Evolutionary conservation across 2,797 vertebrate species (phyloP).

Genomic region (Rhynchonycteris naso): DNA sequence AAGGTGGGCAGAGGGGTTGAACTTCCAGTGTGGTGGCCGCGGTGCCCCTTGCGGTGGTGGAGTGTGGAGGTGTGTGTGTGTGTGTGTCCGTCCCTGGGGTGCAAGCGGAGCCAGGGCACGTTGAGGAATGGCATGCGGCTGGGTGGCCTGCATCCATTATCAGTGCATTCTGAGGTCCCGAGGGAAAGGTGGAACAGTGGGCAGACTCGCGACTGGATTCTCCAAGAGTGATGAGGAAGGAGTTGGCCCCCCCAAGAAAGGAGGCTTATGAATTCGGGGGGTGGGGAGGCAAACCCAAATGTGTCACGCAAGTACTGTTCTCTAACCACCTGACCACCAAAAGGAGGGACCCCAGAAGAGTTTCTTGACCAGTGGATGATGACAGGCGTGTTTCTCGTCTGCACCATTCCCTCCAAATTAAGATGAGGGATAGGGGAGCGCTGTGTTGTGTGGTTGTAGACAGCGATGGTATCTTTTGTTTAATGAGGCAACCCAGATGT

Average conservation of each 20-base stretch:
- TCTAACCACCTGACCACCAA: not conserved
- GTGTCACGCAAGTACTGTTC: not conserved
- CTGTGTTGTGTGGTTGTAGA: slow-evolving; percentile 58
- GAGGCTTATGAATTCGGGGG: not conserved
- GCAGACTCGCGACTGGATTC: not conserved
- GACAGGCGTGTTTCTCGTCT: slow-evolving; percentile 56
- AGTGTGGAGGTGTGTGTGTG: not conserved
- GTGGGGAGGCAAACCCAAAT: not conserved
- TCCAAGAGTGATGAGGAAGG: not conserved
- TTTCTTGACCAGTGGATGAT: slow-evolving; percentile 51
- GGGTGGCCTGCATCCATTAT: not conserved
- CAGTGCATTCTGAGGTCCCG: not conserved
- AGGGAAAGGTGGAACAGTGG: slow-evolving; percentile 28
- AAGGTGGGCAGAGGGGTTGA: slow-evolving; percentile 36
- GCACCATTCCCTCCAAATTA: slow-evolving; percentile 70
- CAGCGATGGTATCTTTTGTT: slow-evolving; percentile 69
- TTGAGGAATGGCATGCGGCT: not conserved
- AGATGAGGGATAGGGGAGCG: slow-evolving; percentile 30
- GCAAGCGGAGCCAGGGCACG: not conserved
- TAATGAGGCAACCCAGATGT: slow-evolving; percentile 57
- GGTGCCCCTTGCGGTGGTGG: not conserved
- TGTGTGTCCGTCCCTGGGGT: not conserved
- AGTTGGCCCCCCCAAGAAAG: not conserved
- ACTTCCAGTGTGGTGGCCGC: not conserved
- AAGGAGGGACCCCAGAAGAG: slow-evolving; percentile 33